Evolutionary conservation across 2,113 vertebrate species (phyloP), one percentile per base, ranked within the genome.

Genomic region (Furnarius figulus): DNA sequence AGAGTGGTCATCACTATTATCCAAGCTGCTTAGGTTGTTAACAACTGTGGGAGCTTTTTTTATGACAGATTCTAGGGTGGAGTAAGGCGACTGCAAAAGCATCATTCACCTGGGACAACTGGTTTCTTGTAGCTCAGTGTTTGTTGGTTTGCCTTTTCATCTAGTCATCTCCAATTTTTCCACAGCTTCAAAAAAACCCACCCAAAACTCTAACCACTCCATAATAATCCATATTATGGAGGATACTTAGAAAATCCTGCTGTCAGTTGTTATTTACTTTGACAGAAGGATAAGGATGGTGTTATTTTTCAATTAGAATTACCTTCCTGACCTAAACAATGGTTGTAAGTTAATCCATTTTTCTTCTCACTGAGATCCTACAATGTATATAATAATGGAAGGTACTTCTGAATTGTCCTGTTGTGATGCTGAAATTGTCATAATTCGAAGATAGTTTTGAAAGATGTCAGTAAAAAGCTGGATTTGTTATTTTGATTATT

Each of bases 401-500:
- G 14, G 5, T 58, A 24, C 68, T 73, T 88, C 19, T 78, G 82
- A 67, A 63, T 81, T 74, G 35, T 70, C 50, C 72, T 86, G 13
- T 83, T 88, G 79, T 33, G 78, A 66, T 67, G 42, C 56, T 75
- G 55, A 40, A 67, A 80, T 25, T 61, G 46, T 33, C 79, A 12
- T 49, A 75, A 92, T 84, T 75, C 47, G 55, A 81, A 88, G 79
- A 59, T 14, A 18, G 25, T 65, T 90, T 65, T 59, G 73, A 90
- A 81, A 92, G 35, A 70, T 68, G 31, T 14, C 33, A 77, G 50
- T 63, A 77, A 94, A 92, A 83, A 91, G 6, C 14, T 72, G 73
- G 30, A 81, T 90, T 93, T 84, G 53, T 92, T 89, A 68, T 90
- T 93, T 62, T 92, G 86, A n/a, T 90, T 90, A 66, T 79, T 90